These are phyloP conservation scores for Toxonevra muliebris DNA, from an alignment of 2,888 invertebrate genomes.

Conservation along the genomic window DNA sequence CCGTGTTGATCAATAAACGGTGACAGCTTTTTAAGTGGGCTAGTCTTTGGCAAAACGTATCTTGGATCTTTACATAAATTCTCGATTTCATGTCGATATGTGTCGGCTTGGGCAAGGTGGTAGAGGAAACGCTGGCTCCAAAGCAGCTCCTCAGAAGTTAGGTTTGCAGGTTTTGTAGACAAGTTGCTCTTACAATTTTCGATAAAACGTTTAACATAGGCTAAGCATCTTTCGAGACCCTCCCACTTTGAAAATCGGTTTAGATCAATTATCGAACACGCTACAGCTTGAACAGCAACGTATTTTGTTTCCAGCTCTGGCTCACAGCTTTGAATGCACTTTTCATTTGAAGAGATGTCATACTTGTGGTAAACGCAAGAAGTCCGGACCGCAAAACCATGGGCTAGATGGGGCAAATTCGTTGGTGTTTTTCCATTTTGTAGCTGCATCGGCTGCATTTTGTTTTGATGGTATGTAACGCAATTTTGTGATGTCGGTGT, in stretches of 20 bases:
- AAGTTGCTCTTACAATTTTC: background rate
- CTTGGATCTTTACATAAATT: background rate
- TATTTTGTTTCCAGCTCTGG: background rate
- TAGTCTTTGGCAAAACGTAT: too few species aligned
- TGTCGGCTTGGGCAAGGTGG: slow-evolving; percentile 1
- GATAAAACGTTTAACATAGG: slow-evolving; percentile 9
- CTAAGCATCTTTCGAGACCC: background rate
- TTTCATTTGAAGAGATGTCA: too few species aligned
- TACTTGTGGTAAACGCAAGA: slow-evolving; percentile 21
- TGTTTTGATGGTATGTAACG: slow-evolving; percentile 33
- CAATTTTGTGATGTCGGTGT: slow-evolving; percentile 30
- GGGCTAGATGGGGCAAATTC: background rate
- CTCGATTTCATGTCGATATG: background rate
- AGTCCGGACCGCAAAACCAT: slow-evolving; percentile 36
- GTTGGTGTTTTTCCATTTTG: slow-evolving; percentile 29
- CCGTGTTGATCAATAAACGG: slow-evolving; percentile 33
- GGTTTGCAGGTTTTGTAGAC: too few species aligned
- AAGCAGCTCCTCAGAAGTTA: background rate
- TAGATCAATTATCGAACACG: background rate
- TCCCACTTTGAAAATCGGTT: slow-evolving; percentile 10
- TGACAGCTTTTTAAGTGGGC: slow-evolving; percentile 24
- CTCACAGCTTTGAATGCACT: background rate
- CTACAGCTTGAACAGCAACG: background rate
- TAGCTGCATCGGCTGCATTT: slow-evolving; percentile 39
- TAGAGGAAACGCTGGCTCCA: slow-evolving; percentile 11